phyloP scores from a whole-genome alignment of 92 coral and sea anemone genomes.

The Umimayanthus chanpuru region DNA sequence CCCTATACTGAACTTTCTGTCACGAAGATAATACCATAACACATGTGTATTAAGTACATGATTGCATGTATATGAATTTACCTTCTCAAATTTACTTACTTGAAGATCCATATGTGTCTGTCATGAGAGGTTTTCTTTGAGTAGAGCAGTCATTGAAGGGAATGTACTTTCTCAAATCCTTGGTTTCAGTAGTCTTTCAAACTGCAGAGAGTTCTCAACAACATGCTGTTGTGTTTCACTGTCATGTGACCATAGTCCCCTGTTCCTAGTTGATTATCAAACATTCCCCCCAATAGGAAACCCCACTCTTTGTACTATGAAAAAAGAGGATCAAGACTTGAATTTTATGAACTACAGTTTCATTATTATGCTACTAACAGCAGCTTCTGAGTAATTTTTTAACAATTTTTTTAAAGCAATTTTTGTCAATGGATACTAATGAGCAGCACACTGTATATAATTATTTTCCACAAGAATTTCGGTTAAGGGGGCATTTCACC shows the following conservation, averaged over 20 bases:
- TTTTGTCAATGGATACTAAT: too few species aligned
- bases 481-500: too few species aligned
- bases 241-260: slow-evolving; percentile 4
- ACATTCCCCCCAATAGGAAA: neutral
- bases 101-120: neutral
- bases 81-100: neutral
- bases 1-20: too few species aligned
- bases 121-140: neutral
- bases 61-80: too few species aligned
- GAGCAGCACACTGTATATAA: too few species aligned
- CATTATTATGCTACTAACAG: too few species aligned
- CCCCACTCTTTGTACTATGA: slow-evolving; percentile 3
- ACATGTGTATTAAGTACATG: neutral
- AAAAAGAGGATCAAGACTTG: neutral
- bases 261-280: neutral
- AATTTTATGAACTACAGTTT: too few species aligned
- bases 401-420: too few species aligned
- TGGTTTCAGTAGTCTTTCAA: slow-evolving; percentile 7
- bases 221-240: neutral
- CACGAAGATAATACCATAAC: neutral
- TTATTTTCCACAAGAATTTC: too few species aligned
- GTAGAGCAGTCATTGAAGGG: neutral
- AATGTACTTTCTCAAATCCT: neutral
- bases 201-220: neutral
- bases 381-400: too few species aligned